Evolutionary conservation across 2,113 vertebrate genomes (phyloP), one percentile per base, ranked within the genome.

Genomic region (Tenrec ecaudatus): DNA sequence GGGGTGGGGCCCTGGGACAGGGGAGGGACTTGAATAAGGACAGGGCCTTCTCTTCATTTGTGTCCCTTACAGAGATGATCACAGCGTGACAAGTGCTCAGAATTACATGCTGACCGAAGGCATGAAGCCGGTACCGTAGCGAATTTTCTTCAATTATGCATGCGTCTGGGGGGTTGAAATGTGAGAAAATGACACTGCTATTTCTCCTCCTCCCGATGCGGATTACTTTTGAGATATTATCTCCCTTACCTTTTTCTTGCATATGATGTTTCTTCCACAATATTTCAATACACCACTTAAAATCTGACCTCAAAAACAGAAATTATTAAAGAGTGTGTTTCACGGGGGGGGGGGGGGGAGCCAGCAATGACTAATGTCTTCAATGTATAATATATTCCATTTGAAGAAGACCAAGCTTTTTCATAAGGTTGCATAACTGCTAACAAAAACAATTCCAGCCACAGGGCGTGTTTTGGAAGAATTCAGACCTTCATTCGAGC

Each of bases 321-420:
- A 96, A 94, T 23, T 87, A 95, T 94, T 89, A 86, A 95, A 94
- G 58, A 25, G 8, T 91, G 20, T 93, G 64, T 88, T 88, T 92
- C 80, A 91, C 88, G 81, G 82, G 85, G 36, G 17, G 31, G 69
- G 2, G 25, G 84, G 47, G 69, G 76, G 89, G 79, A 25, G 17
- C 76, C 53, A 90, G 94, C 79, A 62, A 94, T 96, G 94, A 96
- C 75, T 94, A 96, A 96, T 95, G 95, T 88, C 88, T 95, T 95
- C 95, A 96, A 95, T 96, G 95, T 96, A 95, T 89, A 95, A 94
- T 94, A 81, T 89, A 95, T 91, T 71, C 90, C 93, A 94, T 96
- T 96, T 92, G 94, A 90, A 96, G 95, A 90, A 89, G 91, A 86
- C 79, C 43, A 36, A 68, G 82, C 90, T 95, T 95, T 96, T 94